phyloP scores from a whole-genome alignment of 2,113 vertebrate species.

The Oreamnos americanus region DNA sequence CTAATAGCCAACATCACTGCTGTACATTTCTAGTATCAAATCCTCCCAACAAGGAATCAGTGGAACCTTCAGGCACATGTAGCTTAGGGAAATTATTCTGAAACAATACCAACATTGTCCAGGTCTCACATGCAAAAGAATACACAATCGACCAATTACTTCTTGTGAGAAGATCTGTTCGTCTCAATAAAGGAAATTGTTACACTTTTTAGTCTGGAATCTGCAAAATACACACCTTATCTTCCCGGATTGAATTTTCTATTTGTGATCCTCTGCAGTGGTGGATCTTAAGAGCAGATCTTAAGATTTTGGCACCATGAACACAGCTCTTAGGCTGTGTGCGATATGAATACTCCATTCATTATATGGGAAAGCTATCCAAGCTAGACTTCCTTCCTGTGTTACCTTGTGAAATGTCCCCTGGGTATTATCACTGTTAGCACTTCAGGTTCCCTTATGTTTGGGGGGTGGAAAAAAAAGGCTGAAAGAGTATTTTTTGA shows the following conservation, averaged over 20 bases:
- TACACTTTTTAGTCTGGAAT: neutral
- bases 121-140: neutral
- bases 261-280: neutral
- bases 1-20: neutral
- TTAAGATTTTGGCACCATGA: neutral
- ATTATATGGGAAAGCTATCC: neutral
- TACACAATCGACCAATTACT: neutral
- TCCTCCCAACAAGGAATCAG: neutral
- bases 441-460: neutral
- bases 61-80: neutral
- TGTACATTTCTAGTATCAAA: neutral
- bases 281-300: neutral
- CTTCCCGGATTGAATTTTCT: neutral
- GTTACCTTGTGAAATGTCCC: conserved; percentile 20
- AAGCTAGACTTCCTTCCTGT: neutral
- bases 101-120: neutral
- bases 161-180: neutral
- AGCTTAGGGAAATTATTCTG: neutral
- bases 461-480: neutral
- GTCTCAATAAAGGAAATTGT: neutral
- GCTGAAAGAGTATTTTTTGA: neutral
- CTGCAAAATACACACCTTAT: neutral
- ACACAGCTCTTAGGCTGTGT: neutral
- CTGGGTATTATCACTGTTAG: neutral
- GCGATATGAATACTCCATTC: neutral